Evolutionary conservation across 2,113 vertebrate species (phyloP).

Genomic region (Platichthys flesus): DNA sequence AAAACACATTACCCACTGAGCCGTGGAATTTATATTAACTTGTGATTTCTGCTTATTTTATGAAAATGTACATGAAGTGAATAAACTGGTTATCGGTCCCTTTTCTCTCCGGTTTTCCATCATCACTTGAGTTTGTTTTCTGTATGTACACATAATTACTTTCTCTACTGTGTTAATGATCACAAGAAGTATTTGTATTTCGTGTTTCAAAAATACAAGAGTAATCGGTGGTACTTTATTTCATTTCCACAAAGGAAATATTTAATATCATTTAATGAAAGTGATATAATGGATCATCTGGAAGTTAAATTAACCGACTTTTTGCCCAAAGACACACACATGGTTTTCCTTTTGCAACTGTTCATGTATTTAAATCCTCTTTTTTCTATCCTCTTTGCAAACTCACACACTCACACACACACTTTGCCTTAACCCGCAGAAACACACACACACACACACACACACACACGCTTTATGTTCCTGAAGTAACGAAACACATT

Average conservation of each 20-base stretch:
- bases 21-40: slow-evolving; percentile 41
- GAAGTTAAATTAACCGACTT: neutral
- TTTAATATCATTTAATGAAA: neutral
- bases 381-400: neutral
- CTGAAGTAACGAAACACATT: slow-evolving; percentile 3
- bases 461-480: no score
- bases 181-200: neutral
- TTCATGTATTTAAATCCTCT: neutral
- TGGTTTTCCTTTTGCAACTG: neutral
- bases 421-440: no score
- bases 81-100: neutral
- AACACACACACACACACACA: no score
- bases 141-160: neutral
- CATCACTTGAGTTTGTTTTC: neutral
- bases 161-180: neutral
- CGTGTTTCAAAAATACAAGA: neutral
- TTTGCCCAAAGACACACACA: neutral
- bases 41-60: slow-evolving; percentile 1
- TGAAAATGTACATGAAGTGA: slow-evolving; percentile 1
- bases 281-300: neutral
- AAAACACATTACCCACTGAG: slow-evolving; percentile 19
- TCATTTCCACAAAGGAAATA: neutral
- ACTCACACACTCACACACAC: no score
- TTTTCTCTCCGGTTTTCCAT: neutral
- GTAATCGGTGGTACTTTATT: neutral